Base-by-base conservation (phyloP, 2,113 vertebrate genomes). In the Leptosomus discolor region DNA sequence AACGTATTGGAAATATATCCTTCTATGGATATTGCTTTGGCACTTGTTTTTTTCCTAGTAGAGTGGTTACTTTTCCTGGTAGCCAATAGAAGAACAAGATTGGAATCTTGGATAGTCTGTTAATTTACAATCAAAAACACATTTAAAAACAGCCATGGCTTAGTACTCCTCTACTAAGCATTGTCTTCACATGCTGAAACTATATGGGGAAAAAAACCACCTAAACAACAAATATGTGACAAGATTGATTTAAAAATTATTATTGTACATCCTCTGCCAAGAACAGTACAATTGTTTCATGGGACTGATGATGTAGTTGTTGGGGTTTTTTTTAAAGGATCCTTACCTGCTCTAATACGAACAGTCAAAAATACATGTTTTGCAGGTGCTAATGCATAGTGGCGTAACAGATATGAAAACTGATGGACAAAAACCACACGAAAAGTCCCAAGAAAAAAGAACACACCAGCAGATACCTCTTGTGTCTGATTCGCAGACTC, bases 331-430 rank as follows among this genome's bases (percentile, higher is more conserved):
- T 67, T 73, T 73, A n/a, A 67, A 88, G 11, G 4, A 45, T 60
- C 22, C 78, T 60, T 61, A 80, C n/a, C 15, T 93, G 48, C 10
- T 8, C 4, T 67, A 32, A 58, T 65, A 20, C 39, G 34, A 93
- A 41, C 26, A 50, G 5, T 81, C 48, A 73, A 75, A 91, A 93
- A 50, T 43, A 39, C 5, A 1, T 96, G 36, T 83, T 97, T 97
- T 97, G 27, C 91, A 99, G 99, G 98, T 99, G 98, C 98, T 98
- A 98, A 97, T 98, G 95, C 98, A 98, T 94, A 98, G 95, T 97
- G 96, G 97, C 85, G 79, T 98, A 96, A 98, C 98, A 93, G 98
- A 99, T 94, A 94, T 37, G 61, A 99, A 98, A 98, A 96, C 97
- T 45, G 98, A 98, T 94, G 98, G 98, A 97, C 98, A 98, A 91